A percentile compares a stretch with the other conserved stretches of the same genome.
Evolutionary conservation across 2,888 invertebrate genomes (phyloP).

Genomic region (Mythimna pallens): DNA sequence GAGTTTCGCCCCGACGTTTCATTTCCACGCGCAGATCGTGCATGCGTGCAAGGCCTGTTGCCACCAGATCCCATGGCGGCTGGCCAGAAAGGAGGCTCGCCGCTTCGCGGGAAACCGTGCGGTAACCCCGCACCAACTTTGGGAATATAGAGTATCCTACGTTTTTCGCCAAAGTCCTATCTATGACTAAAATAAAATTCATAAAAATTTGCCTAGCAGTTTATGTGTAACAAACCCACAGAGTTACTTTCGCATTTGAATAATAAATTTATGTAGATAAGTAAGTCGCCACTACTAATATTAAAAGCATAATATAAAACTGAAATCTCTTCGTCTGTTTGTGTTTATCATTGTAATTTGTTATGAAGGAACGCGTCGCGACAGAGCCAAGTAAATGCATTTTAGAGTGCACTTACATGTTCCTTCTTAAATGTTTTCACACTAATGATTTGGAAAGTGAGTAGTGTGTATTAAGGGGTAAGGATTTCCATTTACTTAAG

Average conservation of each 20-base stretch:
- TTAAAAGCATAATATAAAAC: not conserved
- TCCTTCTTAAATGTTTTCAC: conserved; percentile 32
- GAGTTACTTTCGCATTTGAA: not conserved
- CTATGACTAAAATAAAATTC: too few relatives aligned
- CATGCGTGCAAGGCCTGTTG: too few relatives aligned
- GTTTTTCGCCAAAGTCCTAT: too few relatives aligned
- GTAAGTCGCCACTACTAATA: not conserved
- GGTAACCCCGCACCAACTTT: too few relatives aligned
- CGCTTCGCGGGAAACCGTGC: too few relatives aligned
- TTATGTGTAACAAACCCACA: too few relatives aligned
- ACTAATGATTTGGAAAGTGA: conserved; percentile 21
- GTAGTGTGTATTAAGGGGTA: not conserved
- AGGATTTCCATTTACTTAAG: conserved; percentile 3
- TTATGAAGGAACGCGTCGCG: not conserved
- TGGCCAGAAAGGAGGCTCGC: too few relatives aligned
- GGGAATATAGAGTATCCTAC: too few relatives aligned
- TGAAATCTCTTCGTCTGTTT: conserved; percentile 12
- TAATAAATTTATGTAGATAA: not conserved
- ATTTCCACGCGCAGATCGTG: too few relatives aligned
- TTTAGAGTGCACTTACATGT: conserved; percentile 56
- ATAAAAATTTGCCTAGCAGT: not conserved
- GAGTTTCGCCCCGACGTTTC: too few relatives aligned
- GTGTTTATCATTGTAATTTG: conserved; percentile 7
- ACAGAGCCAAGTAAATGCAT: conserved; percentile 31
- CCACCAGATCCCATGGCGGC: too few relatives aligned